Conservation (phyloP, 37 sponge, comb jelly and placozoan species). For the Cliona cf. orientalis region DNA sequence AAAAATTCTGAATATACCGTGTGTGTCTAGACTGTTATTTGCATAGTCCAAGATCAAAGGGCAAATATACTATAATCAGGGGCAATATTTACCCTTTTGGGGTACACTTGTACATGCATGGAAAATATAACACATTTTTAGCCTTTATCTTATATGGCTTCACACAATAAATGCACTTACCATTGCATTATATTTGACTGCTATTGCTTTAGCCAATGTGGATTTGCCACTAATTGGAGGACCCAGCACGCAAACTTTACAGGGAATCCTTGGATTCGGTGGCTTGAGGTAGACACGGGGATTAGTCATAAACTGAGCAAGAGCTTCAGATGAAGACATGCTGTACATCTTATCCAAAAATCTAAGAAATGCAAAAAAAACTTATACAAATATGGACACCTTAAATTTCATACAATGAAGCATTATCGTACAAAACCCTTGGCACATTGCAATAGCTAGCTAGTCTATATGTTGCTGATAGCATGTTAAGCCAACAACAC, state of each 20-base stretch:
- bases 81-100: neutral
- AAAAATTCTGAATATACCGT: too few relatives aligned
- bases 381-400: neutral
- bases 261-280: conserved; percentile 89
- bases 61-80: too few relatives aligned
- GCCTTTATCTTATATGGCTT: neutral
- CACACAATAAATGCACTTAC: conserved; percentile 50
- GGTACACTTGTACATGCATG: neutral
- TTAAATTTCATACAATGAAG: too few relatives aligned
- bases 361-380: conserved; percentile 28
- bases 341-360: conserved; percentile 96
- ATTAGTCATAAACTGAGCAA: conserved; percentile 70
- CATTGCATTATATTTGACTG: conserved; percentile 84
- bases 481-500: too few relatives aligned
- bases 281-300: conserved; percentile 88
- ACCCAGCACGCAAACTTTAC: conserved; percentile 91
- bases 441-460: too few relatives aligned
- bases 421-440: too few relatives aligned
- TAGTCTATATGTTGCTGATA: too few relatives aligned
- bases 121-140: neutral
- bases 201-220: conserved; percentile 68
- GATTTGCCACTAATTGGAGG: conserved; percentile 91
- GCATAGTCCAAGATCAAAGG: too few relatives aligned
- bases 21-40: too few relatives aligned
- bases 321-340: conserved; percentile 87